Evolutionary conservation across 23 tunicate species (phyloP).

Genomic region (Ciona savignyi): DNA sequence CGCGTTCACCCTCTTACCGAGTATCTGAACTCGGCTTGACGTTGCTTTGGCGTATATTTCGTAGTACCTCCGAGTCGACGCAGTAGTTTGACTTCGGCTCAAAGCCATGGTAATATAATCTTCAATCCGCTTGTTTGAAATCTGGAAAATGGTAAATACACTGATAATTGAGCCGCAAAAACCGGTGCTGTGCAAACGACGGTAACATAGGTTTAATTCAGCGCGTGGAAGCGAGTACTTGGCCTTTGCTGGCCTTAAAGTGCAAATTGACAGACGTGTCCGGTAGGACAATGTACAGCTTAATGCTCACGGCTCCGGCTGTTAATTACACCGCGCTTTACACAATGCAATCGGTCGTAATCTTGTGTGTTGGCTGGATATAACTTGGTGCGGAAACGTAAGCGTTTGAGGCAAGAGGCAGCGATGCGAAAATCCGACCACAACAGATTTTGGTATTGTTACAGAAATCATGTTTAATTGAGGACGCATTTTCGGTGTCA

Average conservation of each 20-base stretch:
- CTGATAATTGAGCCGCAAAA: no score
- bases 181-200: no score
- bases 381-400: neutral
- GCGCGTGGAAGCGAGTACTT: neutral
- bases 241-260: neutral
- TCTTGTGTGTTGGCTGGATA: neutral
- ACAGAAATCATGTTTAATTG: neutral
- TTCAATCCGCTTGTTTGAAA: neutral
- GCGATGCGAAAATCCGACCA: neutral
- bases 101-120: neutral
- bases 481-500: no score
- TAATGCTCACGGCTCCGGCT: neutral
- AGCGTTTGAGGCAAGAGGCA: neutral
- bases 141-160: neutral
- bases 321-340: neutral
- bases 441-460: neutral
- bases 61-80: neutral
- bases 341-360: neutral
- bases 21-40: neutral
- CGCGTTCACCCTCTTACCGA: slow-evolving; percentile 1
- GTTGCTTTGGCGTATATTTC: slow-evolving; percentile 8
- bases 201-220: no score
- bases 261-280: neutral
- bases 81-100: no score
- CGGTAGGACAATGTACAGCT: neutral